Conservation (phyloP, 2,797 vertebrate species). For the Mus caroli region DNA sequence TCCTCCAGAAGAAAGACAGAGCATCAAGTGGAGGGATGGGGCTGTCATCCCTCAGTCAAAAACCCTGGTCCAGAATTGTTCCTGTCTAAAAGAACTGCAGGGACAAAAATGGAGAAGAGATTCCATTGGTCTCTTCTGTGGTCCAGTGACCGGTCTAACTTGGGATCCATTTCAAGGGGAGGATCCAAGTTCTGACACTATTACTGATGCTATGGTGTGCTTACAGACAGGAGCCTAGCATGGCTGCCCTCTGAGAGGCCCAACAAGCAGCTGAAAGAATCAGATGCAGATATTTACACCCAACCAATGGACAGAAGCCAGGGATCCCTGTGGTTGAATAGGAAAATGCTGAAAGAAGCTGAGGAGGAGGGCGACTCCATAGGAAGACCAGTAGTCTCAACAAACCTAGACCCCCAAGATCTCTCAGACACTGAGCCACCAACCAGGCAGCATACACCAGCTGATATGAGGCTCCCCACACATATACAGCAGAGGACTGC, state of each 20-base stretch:
- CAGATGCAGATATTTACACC: background rate
- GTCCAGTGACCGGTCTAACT: background rate
- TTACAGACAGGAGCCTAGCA: background rate
- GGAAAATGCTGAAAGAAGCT: background rate
- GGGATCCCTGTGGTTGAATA: background rate
- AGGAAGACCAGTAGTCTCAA: background rate
- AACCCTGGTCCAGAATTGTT: background rate
- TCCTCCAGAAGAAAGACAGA: background rate
- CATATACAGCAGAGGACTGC: background rate
- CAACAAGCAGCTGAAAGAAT: background rate
- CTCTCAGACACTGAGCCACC: background rate
- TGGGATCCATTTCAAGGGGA: background rate
- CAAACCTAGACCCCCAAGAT: background rate
- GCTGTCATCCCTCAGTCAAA: background rate
- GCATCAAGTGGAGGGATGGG: background rate
- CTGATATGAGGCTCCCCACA: background rate
- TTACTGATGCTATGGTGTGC: background rate
- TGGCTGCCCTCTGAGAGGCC: background rate
- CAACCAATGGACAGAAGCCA: background rate
- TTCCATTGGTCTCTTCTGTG: too few species aligned
- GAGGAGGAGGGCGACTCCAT: background rate
- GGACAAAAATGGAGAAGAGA: background rate
- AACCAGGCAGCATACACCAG: background rate
- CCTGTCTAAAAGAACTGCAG: background rate
- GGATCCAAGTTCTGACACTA: background rate